phyloP scores from a whole-genome alignment of 2,888 invertebrate species.

The Sinodicranocentrus sp. region DNA sequence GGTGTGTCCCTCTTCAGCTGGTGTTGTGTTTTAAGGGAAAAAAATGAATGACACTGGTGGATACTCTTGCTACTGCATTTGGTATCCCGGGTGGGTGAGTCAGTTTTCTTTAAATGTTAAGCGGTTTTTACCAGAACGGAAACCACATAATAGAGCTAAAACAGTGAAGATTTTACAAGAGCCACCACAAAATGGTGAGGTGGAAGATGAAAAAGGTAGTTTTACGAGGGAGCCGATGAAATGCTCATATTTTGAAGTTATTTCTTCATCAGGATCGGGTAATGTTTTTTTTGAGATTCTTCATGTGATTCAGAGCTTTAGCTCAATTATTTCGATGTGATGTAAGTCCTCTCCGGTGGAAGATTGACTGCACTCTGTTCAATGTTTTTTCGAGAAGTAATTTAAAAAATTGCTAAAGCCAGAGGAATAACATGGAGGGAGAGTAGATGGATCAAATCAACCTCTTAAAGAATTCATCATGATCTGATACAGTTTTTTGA shows the following conservation, averaged over 20 bases:
- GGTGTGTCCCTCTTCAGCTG: too few species aligned
- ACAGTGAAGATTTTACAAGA: too few species aligned
- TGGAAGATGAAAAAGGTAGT: too few species aligned
- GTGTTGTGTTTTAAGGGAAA: too few species aligned
- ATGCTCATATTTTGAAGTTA: neutral
- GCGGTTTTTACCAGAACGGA: neutral
- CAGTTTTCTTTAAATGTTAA: neutral
- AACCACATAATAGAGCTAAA: neutral
- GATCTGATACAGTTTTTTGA: neutral
- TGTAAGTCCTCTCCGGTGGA: neutral
- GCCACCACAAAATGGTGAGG: neutral
- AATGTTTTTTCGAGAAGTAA: constrained; percentile 23
- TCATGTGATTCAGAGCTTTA: neutral
- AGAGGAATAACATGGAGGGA: neutral
- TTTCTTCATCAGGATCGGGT: constrained; percentile 8
- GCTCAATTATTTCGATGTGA: constrained; percentile 25
- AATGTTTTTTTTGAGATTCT: too few species aligned
- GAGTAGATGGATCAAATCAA: constrained; percentile 38
- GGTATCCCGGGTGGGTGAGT: neutral
- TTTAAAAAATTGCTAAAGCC: constrained; percentile 40
- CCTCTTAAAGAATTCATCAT: constrained; percentile 40
- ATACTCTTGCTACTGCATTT: neutral
- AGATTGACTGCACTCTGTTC: neutral
- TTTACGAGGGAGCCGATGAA: neutral
- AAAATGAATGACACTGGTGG: constrained; percentile 2